Percentiles rank a stretch among this genome's conserved stretches.
Evolutionary conservation across 2,113 vertebrate genomes (phyloP).

Genomic region (Seriola quinqueradiata): DNA sequence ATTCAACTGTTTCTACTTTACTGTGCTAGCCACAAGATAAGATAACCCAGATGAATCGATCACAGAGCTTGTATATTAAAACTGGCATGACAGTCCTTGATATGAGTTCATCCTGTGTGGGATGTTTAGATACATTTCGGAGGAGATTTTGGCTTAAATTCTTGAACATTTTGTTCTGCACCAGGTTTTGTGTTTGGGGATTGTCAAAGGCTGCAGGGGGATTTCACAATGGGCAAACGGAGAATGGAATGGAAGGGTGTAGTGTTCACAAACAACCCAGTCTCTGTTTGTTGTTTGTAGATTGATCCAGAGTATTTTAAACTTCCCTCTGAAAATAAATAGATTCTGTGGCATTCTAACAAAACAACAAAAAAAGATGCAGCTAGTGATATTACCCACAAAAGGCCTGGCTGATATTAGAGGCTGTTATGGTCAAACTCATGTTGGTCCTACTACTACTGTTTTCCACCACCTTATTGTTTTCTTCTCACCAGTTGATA

Average conservation of each 20-base stretch:
- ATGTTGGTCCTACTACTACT: slow-evolving; percentile 38
- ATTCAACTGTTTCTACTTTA: slow-evolving; percentile 72
- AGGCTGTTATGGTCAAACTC: slow-evolving; percentile 31
- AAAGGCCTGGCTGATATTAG: slow-evolving; percentile 41
- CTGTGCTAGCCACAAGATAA: slow-evolving; percentile 31
- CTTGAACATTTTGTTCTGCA: slow-evolving; percentile 52
- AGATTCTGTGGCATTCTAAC: slow-evolving; percentile 36
- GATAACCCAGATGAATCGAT: slow-evolving; percentile 57
- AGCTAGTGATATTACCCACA: slow-evolving; percentile 19
- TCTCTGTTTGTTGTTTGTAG: slow-evolving; percentile 55
- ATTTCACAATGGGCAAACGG: slow-evolving; percentile 54
- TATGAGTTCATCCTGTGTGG: slow-evolving; percentile 35
- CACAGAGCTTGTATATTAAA: slow-evolving; percentile 42
- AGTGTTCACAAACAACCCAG: slow-evolving; percentile 51
- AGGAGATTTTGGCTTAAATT: slow-evolving; percentile 42
- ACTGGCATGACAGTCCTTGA: slow-evolving; percentile 31
- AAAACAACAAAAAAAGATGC: slow-evolving; percentile 51
- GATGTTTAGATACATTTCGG: slow-evolving; percentile 53
- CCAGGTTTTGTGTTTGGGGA: slow-evolving; percentile 50
- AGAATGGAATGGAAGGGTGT: slow-evolving; percentile 40
- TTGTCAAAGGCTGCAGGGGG: slow-evolving; percentile 22
- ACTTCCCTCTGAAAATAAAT: slow-evolving; percentile 55
- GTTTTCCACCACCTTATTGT: slow-evolving; percentile 59
- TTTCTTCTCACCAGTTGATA: slow-evolving; percentile 59
- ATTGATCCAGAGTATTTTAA: slow-evolving; percentile 49